A percentile compares a stretch with the other conserved stretches of the same genome.
phyloP scores from a whole-genome alignment of 2,888 invertebrate species.

The Drosophila fungiperda region DNA sequence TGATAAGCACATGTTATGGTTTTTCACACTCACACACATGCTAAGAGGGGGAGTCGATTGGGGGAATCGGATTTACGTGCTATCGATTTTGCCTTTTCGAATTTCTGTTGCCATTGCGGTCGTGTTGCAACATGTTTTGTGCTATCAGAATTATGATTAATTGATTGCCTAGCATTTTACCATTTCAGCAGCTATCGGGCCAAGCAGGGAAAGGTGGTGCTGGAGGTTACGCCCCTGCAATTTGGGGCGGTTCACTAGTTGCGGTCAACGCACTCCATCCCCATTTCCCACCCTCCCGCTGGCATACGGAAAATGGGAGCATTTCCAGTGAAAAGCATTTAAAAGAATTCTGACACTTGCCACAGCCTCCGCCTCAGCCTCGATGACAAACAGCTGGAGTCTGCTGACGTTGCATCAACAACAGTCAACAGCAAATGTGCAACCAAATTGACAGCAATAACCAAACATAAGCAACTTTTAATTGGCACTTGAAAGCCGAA shows the following conservation, averaged over 20 bases:
- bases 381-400: conserved; percentile 69
- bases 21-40: conserved; percentile 67
- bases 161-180: conserved; percentile 64
- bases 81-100: conserved; percentile 66
- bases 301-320: not conserved
- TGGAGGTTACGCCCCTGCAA: conserved; percentile 66
- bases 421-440: conserved; percentile 49
- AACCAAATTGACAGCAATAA: conserved; percentile 68
- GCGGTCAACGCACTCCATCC: conserved; percentile 49
- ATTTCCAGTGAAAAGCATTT: conserved; percentile 49
- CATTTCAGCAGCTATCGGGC: conserved; percentile 44
- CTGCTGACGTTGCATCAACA: conserved; percentile 47
- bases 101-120: conserved; percentile 60
- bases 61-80: conserved; percentile 44
- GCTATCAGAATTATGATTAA: conserved; percentile 77
- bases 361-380: not conserved
- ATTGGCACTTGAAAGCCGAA: conserved; percentile 60
- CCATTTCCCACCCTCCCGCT: conserved; percentile 4
- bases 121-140: conserved; percentile 72
- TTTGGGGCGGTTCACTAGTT: conserved; percentile 53
- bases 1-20: conserved; percentile 79
- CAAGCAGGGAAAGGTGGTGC: not conserved
- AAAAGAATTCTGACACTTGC: conserved; percentile 46
- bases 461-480: conserved; percentile 72
- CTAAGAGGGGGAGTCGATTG: not conserved